Evolutionary conservation across 2,888 invertebrate genomes (phyloP).

Genomic region (Portevinia maculata): DNA sequence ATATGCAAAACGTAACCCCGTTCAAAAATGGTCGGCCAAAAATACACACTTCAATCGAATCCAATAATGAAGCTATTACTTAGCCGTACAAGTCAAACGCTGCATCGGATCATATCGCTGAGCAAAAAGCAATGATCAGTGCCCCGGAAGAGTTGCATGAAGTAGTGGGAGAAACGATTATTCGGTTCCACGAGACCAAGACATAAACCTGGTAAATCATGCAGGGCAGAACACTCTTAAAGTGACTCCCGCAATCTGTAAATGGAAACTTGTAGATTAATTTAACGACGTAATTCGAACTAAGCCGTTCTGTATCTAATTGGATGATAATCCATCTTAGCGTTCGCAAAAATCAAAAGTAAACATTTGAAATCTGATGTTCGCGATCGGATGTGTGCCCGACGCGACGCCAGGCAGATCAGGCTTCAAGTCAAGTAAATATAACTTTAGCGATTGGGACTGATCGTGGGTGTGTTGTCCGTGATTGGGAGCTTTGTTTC

Average conservation of each 20-base stretch:
- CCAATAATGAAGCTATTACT: conserved; percentile 2
- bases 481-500: conserved; percentile 54
- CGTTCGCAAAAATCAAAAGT: conserved; percentile 31
- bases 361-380: conserved; percentile 21
- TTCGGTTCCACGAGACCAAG: background rate
- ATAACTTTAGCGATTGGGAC: background rate
- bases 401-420: background rate
- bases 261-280: conserved; percentile 48
- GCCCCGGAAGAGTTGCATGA: conserved; percentile 2
- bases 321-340: conserved; percentile 27
- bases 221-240: background rate
- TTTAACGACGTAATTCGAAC: conserved; percentile 46
- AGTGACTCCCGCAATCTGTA: conserved; percentile 13
- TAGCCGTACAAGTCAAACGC: background rate
- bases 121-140: background rate
- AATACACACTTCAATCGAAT: background rate
- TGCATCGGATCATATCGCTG: background rate
- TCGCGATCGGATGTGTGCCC: conserved; percentile 5
- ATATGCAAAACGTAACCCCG: conserved; percentile 5
- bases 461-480: conserved; percentile 52
- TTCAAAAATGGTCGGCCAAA: background rate
- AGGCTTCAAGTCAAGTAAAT: background rate
- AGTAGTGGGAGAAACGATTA: conserved; percentile 4
- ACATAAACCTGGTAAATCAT: background rate
- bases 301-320: conserved; percentile 29